phyloP scores from a whole-genome alignment of 2,113 vertebrate species.

The Engystomops pustulosus region DNA sequence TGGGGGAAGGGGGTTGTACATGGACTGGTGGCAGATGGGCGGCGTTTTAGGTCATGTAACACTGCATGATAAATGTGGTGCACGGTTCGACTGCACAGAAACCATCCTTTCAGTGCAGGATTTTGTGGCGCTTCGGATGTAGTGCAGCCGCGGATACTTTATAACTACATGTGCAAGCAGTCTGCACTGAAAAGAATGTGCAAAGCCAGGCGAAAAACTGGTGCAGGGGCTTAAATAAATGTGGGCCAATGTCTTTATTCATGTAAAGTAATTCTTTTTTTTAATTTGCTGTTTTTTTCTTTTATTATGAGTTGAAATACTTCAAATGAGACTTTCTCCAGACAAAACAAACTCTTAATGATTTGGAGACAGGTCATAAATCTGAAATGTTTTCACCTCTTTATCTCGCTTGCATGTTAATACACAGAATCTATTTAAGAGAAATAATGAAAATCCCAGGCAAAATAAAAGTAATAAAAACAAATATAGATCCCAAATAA shows the following conservation, averaged over 20 bases:
- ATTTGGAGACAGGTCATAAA: constrained; percentile 11
- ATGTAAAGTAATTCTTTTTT: not conserved
- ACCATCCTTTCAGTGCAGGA: too few species aligned
- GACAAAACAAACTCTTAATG: constrained; percentile 38
- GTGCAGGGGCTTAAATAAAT: too few species aligned
- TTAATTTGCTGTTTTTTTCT: not conserved
- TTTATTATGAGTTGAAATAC: not conserved
- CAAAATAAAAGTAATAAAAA: constrained; percentile 28
- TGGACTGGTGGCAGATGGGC: too few species aligned
- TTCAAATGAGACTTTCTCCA: constrained; percentile 2
- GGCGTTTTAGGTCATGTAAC: too few species aligned
- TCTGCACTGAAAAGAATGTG: too few species aligned
- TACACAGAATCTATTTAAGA: constrained; percentile 5
- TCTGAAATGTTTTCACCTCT: constrained; percentile 31
- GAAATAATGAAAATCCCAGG: constrained; percentile 40
- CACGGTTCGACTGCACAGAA: too few species aligned
- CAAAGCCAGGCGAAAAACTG: too few species aligned
- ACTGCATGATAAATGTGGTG: too few species aligned
- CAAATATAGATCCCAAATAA: constrained; percentile 40
- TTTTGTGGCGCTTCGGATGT: too few species aligned
- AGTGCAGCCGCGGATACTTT: too few species aligned
- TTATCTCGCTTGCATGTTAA: not conserved
- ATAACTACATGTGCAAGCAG: too few species aligned
- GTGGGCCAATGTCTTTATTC: not conserved
- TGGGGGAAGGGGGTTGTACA: too few species aligned